These are phyloP conservation scores for Dascillus cervinus DNA, from an alignment of 2,888 invertebrate genomes.

Conservation along the genomic window DNA sequence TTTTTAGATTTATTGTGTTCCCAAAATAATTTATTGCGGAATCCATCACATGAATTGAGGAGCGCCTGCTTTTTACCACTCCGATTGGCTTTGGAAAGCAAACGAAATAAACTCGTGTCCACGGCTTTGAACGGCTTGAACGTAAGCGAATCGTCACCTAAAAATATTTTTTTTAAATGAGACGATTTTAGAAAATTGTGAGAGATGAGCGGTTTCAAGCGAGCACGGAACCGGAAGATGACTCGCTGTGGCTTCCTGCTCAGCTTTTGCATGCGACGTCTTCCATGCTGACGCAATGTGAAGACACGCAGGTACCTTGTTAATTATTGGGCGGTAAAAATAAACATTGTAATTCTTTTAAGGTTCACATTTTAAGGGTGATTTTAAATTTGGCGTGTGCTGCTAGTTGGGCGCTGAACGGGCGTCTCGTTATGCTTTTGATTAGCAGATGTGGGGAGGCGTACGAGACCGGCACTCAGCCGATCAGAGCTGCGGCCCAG, in stretches of 20 bases:
- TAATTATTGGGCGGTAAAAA: neutral
- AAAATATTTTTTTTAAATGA: neutral
- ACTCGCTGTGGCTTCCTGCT: constrained; percentile 87
- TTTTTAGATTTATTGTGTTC: constrained; percentile 68
- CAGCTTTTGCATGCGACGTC: constrained; percentile 82
- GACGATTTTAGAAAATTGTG: constrained; percentile 64
- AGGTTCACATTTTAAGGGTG: constrained; percentile 61
- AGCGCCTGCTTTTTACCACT: constrained; percentile 78
- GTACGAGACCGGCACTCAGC: constrained; percentile 69
- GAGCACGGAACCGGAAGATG: constrained; percentile 84
- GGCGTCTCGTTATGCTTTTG: constrained; percentile 78
- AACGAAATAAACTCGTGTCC: constrained; percentile 74
- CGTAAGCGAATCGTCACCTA: too few relatives aligned
- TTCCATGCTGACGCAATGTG: constrained; percentile 68
- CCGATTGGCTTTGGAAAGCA: constrained; percentile 81
- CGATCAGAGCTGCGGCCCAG: constrained; percentile 77
- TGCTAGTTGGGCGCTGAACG: constrained; percentile 83
- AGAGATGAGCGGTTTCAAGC: constrained; percentile 88
- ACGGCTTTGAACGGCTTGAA: constrained; percentile 83
- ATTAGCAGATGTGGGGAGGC: constrained; percentile 79
- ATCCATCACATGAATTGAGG: constrained; percentile 75
- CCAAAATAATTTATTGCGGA: constrained; percentile 66
- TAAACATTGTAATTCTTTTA: constrained; percentile 5
- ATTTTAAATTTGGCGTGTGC: constrained; percentile 83
- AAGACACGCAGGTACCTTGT: constrained; percentile 86